Evolutionary conservation across 2,888 invertebrate genomes (phyloP), one percentile per base, ranked within the genome.

Genomic region (Eupithecia subfuscata): DNA sequence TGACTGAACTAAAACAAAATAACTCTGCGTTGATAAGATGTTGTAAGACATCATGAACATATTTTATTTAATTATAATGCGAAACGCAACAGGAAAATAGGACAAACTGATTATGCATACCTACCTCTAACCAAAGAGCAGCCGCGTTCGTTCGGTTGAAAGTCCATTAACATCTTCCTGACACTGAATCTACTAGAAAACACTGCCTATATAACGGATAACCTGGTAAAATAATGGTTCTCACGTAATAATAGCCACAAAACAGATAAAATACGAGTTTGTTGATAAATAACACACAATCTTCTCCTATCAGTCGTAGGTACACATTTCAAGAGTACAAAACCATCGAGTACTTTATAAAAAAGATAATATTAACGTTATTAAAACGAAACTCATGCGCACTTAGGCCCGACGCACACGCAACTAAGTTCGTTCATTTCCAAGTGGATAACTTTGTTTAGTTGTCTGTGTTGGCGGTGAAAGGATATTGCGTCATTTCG

Each of bases 401-500:
- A 67, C 74, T 52, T 65, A 70, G 40, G 77, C 60, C 63, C 70
- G 74, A 30, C 67, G 70, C 72, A 68, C 67, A 63, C 72, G 68
- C 71, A 40, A 77, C 77, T 77, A 72, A 67, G 65, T 69, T 45
- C 52, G 52, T 69, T 76, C 43, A 48, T 65, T 77, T 45, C 71
- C 34, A 40, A 34, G 70, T 52, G 67, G 69, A 72, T 68, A 72
- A 48, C 71, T 73, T 67, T 37, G 52, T n/a, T 52, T n/a, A 52
- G n/a, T 56, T 22, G 67, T n/a, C 67, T 70, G 63, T 37, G 71
- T 69, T 73, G 74, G 74, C 74, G 69, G 76, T 77, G 76, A 77
- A 74, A 77, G 77, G 77, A 72, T 14, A 43, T 72, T 74, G 63
- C 76, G 76, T 76, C 76, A 76, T 25, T 40, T 12, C 25, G 60